Base-by-base conservation (phyloP, 2,113 vertebrate genomes). In the Menidia beryllina region DNA sequence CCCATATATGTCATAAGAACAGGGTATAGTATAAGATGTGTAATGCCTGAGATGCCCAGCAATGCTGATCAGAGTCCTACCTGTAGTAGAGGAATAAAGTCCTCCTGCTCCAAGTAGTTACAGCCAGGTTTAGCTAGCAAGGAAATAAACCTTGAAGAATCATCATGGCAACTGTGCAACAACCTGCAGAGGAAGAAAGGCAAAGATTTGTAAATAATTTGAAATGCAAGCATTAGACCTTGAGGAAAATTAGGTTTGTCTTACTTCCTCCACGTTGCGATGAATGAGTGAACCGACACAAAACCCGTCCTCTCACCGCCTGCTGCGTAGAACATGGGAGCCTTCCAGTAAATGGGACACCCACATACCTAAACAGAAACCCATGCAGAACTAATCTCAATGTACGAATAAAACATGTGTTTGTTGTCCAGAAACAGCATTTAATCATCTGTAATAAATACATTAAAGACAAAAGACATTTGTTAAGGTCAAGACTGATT, bases 301-400 rank as follows among this genome's bases (percentile, higher is more conserved):
- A 94, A 94, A 78, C 96, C 97, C 0, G 95, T 96, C 90, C 95
- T 94, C 74, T 98, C 97, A 62, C 97, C 98, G 25, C 97, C 96
- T 0, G 97, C 94, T 0, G 94, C 95, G 84, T 79, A 95, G 88
- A 99, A 99, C 95, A 99, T 93, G 23, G 97, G 91, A 17, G 96
- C 93, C 91, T 99, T 99, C 98, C 98, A 99, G 87, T 97, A 99
- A 24, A 99, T 94, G 9, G 98, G 98, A 90, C 95, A 98, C 70
- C 93, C 95, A 74, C 97, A 98, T 50, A 94, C 88, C 98, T 99
- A 91, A 74, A 13, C 11, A 67, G 79, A 91, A 83, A 89, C 1
- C 70, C 30, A 45, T n/a, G 13, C 5, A 38, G 69, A 59, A 58
- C n/a, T 0, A 0, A 0, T 11, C 23, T 75, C 66, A 80, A 0